These are phyloP conservation scores for Augochlorella aurata DNA, from an alignment of 2,888 invertebrate species.

Conservation along the genomic window DNA sequence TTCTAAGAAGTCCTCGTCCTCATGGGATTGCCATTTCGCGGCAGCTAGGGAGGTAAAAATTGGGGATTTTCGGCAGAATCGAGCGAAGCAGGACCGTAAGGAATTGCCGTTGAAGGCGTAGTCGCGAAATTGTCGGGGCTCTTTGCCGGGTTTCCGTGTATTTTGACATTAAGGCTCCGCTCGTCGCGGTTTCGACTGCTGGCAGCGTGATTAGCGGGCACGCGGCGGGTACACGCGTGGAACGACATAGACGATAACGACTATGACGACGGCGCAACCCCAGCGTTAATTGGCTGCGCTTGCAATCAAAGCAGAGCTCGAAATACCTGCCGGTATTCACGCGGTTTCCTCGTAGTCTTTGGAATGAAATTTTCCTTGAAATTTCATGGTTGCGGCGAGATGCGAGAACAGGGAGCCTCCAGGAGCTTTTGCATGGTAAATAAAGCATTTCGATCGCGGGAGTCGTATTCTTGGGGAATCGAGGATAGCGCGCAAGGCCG, in stretches of 20 bases:
- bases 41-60: not conserved
- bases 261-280: slow-evolving; percentile 47
- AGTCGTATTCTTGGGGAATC: not conserved
- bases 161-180: slow-evolving; percentile 22
- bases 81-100: not conserved
- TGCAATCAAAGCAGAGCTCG: slow-evolving; percentile 55
- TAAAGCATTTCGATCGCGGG: not conserved
- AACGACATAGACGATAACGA: slow-evolving; percentile 54
- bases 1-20: too few relatives aligned
- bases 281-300: slow-evolving; percentile 57
- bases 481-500: not conserved
- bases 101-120: not conserved
- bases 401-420: not conserved
- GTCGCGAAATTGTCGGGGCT: not conserved
- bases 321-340: slow-evolving; percentile 48
- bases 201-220: slow-evolving; percentile 53
- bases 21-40: too few relatives aligned
- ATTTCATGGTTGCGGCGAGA: slow-evolving; percentile 9
- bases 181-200: slow-evolving; percentile 28
- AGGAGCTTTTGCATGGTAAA: not conserved
- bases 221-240: slow-evolving; percentile 37
- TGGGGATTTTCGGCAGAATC: not conserved
- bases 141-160: slow-evolving; percentile 11
- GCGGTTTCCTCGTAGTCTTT: slow-evolving; percentile 27
- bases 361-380: slow-evolving; percentile 41